Evolutionary conservation across 2,888 invertebrate species (phyloP), one percentile per base, ranked within the genome.

Genomic region (Drymonia ruficornis): DNA sequence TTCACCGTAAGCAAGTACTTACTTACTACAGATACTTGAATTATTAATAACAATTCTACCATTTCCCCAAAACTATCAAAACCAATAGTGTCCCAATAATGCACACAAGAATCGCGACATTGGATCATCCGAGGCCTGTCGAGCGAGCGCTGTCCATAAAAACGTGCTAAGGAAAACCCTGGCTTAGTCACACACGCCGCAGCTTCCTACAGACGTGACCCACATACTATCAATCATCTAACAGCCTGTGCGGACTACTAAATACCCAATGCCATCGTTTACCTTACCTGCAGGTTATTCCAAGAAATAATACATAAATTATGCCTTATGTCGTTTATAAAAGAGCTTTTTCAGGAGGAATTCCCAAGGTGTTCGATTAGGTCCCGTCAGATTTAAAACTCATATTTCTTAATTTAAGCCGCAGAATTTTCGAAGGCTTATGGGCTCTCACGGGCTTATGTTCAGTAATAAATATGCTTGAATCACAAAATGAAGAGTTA

Each of bases 141-240:
- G 28, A 15, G 9, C 8, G 28, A n/a, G 6, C 12, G 46, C 49
- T 53, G 29, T 53, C 54, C 53, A 42, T 47, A 28, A 44, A 54
- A 53, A 57, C 44, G 60, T 50, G 48, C 55, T 50, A 55, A 78
- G 81, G 78, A 78, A 81, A 81, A 80, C 78, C 78, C 78, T 69
- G 70, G 65, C 55, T 63, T 68, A 70, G 64, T 70, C 76, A 74
- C 67, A 23, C 28, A 6, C 9, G 40, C 28, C 28, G 45, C 45
- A 67, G 72, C 74, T 83, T 80, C 81, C 80, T 77, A 70, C 53
- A 64, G 67, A 77, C 79, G 82, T 79, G 84, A 78, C 72, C 71
- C 63, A 76, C 77, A 75, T 80, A 50, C 43, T 40, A 49, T 52
- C 50, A 49, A 52, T 53, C 69, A 55, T 59, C 56, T 59, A 28